A percentile compares a stretch with the other conserved stretches of the same genome.
Conservation (phyloP, 2,797 vertebrate species). For the Enteromius thamalakanensis region DNA sequence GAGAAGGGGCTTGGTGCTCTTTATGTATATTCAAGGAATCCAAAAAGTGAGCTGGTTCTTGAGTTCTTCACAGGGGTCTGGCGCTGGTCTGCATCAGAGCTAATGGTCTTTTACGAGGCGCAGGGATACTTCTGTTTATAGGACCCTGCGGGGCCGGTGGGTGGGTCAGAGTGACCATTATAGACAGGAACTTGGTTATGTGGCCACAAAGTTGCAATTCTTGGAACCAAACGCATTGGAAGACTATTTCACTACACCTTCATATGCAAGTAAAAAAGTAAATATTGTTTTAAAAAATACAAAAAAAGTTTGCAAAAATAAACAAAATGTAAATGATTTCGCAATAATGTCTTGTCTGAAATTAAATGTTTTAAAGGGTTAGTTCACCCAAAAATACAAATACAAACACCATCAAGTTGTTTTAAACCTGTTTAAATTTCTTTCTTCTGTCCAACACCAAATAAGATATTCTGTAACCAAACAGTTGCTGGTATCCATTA, state of each 20-base stretch:
- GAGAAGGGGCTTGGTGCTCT: background rate
- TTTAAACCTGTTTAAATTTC: background rate
- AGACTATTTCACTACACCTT: background rate
- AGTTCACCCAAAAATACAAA: background rate
- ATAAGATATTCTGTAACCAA: background rate
- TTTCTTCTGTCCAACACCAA: too few species aligned
- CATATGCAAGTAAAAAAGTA: background rate
- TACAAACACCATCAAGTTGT: background rate
- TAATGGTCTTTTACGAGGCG: slow-evolving; percentile 54
- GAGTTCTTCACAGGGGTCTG: slow-evolving; percentile 57
- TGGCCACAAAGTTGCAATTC: background rate
- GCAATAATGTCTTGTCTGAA: background rate
- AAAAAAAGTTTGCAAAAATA: too few species aligned
- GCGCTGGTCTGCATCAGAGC: slow-evolving; percentile 51
- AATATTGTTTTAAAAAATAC: background rate
- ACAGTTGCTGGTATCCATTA: background rate
- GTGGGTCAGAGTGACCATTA: slow-evolving; percentile 30
- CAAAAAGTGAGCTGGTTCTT: slow-evolving; percentile 46
- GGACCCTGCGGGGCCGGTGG: slow-evolving; percentile 47
- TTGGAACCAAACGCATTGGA: background rate
- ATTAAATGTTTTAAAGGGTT: background rate
- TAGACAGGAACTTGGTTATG: slow-evolving; percentile 30
- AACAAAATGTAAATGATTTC: background rate
- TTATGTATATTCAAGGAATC: slow-evolving; percentile 41
- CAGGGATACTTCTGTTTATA: slow-evolving; percentile 58